Evolutionary conservation across 2,888 invertebrate species (phyloP), one percentile per base, ranked within the genome.

Genomic region (Eulithis testata): DNA sequence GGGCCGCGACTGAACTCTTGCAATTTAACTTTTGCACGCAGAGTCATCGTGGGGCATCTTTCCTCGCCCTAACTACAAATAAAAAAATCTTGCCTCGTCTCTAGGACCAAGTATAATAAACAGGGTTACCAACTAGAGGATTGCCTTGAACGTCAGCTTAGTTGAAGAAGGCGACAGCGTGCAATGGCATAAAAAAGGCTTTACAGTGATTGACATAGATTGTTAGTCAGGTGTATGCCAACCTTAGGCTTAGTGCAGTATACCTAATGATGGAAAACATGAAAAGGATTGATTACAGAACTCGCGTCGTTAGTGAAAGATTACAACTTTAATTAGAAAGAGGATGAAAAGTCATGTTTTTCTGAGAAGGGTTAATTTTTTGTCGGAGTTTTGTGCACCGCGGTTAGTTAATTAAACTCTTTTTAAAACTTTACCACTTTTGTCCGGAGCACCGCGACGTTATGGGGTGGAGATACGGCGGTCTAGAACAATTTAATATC

Each of bases 21-120:
- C 47, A 61, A 61, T 61, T 54, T 61, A 61, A 61, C 54, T 55
- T 61, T 53, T 54, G 37, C 40, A 11, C 53, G 6, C 31, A 4
- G 44, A 6, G 52, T 11, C 8, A 40, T 40, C 40, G 40, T 40
- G 40, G 8, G 40, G 8, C 40, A 54, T 55, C 27, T 49, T n/a
- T 4, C 2, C 47, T 54, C 27, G 3, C n/a, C 21, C 12, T 36
- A 45, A 40, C 2, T 40, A 40, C 40, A 2, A 40, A 8, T 11
- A 40, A 8, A 5, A 5, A 40, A 40, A 40, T 40, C 40, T 8
- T 8, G 9, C 8, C 9, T 40, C 40, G 40, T 40, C 5, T 31
- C 6, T 31, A 31, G 40, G 6, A 9, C 40, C 8, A 8, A 40
- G 8, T 40, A 8, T 11, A 37, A 37, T 21, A 40, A 8, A 40